A percentile compares a stretch with the other conserved stretches of the same genome.
phyloP scores from a whole-genome alignment of 2,113 vertebrate species.

The Collichthys lucidus region DNA sequence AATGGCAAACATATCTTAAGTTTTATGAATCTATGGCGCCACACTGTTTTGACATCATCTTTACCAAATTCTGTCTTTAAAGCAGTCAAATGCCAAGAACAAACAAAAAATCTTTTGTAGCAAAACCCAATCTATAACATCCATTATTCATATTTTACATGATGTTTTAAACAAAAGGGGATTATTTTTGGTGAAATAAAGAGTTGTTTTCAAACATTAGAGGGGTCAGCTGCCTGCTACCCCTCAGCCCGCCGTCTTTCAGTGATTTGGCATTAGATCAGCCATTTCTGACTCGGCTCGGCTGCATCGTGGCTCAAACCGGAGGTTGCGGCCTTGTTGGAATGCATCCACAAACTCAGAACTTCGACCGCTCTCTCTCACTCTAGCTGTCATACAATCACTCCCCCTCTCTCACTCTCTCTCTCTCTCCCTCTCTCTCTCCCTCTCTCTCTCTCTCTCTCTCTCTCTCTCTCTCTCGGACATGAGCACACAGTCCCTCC shows the following conservation, averaged over 20 bases:
- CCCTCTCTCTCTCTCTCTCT: too few relatives aligned
- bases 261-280: conserved; percentile 54
- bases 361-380: conserved; percentile 9
- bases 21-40: conserved; percentile 70
- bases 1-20: conserved; percentile 48
- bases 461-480: background rate
- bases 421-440: too few relatives aligned
- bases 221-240: conserved; percentile 42
- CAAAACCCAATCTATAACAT: background rate
- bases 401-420: too few relatives aligned
- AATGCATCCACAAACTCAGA: conserved; percentile 67
- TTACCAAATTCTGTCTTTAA: conserved; percentile 27
- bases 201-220: conserved; percentile 47
- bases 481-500: background rate
- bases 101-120: conserved; percentile 19
- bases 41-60: conserved; percentile 60
- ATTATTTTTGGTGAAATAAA: conserved; percentile 34
- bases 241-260: conserved; percentile 29
- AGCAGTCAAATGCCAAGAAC: background rate
- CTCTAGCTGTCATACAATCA: conserved; percentile 18
- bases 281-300: conserved; percentile 23
- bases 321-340: conserved; percentile 58
- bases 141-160: conserved; percentile 48
- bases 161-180: conserved; percentile 30
- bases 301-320: conserved; percentile 21